phyloP scores from a whole-genome alignment of 1,140 invertebrate species.

The Apis cerana region DNA sequence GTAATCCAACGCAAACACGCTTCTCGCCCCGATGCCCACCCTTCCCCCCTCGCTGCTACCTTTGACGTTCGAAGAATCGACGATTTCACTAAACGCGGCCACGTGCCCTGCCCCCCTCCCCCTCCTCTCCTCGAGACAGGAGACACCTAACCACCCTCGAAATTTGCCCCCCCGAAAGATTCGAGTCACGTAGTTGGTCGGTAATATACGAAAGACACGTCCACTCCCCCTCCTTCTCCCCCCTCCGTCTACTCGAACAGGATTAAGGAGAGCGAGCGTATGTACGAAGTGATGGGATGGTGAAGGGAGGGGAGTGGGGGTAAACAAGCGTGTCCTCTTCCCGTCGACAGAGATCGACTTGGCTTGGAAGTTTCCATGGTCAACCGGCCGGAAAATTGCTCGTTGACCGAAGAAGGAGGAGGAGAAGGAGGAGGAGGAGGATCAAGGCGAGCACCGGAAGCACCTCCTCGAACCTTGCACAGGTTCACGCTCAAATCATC shows the following conservation, averaged over 20 bases:
- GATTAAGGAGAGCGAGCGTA: constrained; percentile 37
- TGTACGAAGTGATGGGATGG: background rate
- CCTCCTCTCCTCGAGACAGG: no score
- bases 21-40: background rate
- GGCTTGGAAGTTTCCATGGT: constrained; percentile 57
- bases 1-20: constrained; percentile 3
- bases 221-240: no score
- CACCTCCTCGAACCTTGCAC: constrained; percentile 23
- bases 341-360: constrained; percentile 62
- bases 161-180: background rate
- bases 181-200: constrained; percentile 36
- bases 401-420: constrained; percentile 47
- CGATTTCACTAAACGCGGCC: constrained; percentile 10
- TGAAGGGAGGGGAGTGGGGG: constrained; percentile 18
- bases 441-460: constrained; percentile 50
- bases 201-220: constrained; percentile 41
- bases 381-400: constrained; percentile 67
- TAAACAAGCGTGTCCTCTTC: constrained; percentile 66
- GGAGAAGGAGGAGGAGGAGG: no score
- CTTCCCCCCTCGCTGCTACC: background rate
- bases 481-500: constrained; percentile 57
- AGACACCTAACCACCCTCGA: background rate
- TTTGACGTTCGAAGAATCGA: background rate
- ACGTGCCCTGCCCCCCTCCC: background rate
- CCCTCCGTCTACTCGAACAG: background rate